Base-by-base conservation (phyloP, 2,888 invertebrate species). In the Drosophila peninsularis region DNA sequence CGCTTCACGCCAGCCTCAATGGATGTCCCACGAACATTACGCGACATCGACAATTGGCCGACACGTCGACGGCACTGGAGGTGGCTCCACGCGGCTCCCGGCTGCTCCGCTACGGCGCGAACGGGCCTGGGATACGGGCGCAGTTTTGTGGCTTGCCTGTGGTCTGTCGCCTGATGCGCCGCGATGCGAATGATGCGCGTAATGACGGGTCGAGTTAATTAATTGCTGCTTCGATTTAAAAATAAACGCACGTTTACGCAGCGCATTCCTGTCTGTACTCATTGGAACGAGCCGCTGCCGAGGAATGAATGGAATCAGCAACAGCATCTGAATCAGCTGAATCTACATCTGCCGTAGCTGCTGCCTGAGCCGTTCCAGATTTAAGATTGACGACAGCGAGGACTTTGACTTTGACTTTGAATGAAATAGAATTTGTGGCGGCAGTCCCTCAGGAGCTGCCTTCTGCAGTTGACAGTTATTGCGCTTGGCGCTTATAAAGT, bases 201-300 rank as follows among this genome's bases (percentile, higher is more conserved):
- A 87, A 84, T 85, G 85, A 85, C 86, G 88, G 85, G 80, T 83
- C 83, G 88, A 85, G 88, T 85, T 88, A 88, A 85, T 85, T 85
- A 85, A 85, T 85, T 85, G 86, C 83, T 85, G 85, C 81, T 70
- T 88, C 83, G 86, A 83, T 88, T 85, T 85, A 88, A 85, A 85
- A 85, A 85, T 85, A 85, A 88, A 85, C 75, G 65, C 85, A 85
- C 85, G 85, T 85, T 85, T 82, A 72, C 67, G 71, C 80, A 70
- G 62, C 85, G 79, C 83, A 88, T 85, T 85, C 85, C 83, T 76
- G 83, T 57, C 80, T 66, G 71, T 77, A 77, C 72, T 66, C 71
- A 63, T 52, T 58, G 69, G 72, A 58, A 65, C 44, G 79, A 76
- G 56, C 69, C 37, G 69, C 50, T 49, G 44, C 36, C 57, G 49